Conservation (phyloP, 2,797 vertebrate species). For the Rhadinocentrus ornatus region DNA sequence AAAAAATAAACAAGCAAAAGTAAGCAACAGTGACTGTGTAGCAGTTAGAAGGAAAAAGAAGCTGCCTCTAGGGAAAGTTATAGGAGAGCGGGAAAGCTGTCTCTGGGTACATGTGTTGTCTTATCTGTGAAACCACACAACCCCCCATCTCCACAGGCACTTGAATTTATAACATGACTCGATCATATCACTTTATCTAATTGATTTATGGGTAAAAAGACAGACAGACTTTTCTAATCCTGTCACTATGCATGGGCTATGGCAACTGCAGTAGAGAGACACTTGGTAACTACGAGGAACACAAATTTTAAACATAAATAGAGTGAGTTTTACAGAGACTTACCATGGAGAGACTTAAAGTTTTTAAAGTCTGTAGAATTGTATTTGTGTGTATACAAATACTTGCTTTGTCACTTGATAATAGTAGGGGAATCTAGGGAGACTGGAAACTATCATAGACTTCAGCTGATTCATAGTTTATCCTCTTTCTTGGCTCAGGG, state of each 20-base stretch:
- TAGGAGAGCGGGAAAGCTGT: conserved; percentile 31
- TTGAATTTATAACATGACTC: conserved; percentile 45
- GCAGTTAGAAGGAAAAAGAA: conserved; percentile 8
- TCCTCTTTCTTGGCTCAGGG: conserved; percentile 75
- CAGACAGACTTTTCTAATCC: conserved; percentile 50
- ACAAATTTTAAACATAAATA: conserved; percentile 63
- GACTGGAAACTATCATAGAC: conserved; percentile 77
- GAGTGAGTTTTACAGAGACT: conserved; percentile 67
- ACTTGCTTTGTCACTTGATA: conserved; percentile 38
- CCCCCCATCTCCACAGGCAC: conserved; percentile 44
- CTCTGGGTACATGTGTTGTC: conserved; percentile 11
- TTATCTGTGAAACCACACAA: conserved; percentile 39
- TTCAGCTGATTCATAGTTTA: conserved; percentile 83
- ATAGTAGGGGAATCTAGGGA: conserved; percentile 59
- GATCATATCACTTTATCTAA: conserved; percentile 67
- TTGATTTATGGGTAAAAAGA: conserved; percentile 67
- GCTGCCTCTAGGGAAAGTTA: conserved; percentile 20
- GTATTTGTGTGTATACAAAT: conserved; percentile 22
- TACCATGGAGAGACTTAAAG: conserved; percentile 61
- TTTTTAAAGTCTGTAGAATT: conserved; percentile 37
- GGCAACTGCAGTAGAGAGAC: conserved; percentile 52
- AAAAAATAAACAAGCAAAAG: not conserved
- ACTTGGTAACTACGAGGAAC: conserved; percentile 65
- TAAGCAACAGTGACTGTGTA: conserved; percentile 1
- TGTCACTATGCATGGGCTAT: conserved; percentile 52